These are phyloP conservation scores for Volucella inflata DNA, from an alignment of 2,888 invertebrate genomes.

Conservation along the genomic window DNA sequence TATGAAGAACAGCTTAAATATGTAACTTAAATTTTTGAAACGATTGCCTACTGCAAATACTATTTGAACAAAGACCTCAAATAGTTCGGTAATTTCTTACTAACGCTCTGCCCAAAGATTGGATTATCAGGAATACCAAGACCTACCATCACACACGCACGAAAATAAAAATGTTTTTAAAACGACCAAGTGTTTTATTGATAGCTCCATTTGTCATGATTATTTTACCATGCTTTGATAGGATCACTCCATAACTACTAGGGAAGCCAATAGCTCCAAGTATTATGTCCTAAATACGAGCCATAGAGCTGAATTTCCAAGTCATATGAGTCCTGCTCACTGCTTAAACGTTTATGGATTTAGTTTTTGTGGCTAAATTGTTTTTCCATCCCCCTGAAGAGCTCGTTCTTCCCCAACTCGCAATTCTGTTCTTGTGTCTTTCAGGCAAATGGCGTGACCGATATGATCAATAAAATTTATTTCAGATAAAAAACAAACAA, in stretches of 20 bases:
- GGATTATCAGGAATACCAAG: not conserved
- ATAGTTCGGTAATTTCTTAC: slow-evolving; percentile 23
- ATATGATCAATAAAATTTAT: slow-evolving; percentile 57
- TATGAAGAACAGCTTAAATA: not conserved
- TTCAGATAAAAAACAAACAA: slow-evolving; percentile 24
- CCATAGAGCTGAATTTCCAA: too few relatives aligned
- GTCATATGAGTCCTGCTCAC: not conserved
- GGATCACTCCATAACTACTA: slow-evolving; percentile 33
- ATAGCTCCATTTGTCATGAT: slow-evolving; percentile 54
- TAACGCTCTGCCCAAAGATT: not conserved
- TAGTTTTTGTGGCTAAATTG: slow-evolving; percentile 4
- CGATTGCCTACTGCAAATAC: not conserved
- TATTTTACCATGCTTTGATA: slow-evolving; percentile 19
- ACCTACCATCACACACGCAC: not conserved
- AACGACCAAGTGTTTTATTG: slow-evolving; percentile 54
- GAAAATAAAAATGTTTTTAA: slow-evolving; percentile 3
- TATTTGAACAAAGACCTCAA: not conserved
- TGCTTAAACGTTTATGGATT: slow-evolving; percentile 43
- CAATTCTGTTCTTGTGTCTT: not conserved
- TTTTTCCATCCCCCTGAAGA: slow-evolving; percentile 10
- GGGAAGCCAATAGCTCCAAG: slow-evolving; percentile 31
- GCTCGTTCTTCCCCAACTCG: not conserved
- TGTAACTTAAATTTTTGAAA: not conserved
- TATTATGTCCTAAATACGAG: slow-evolving; percentile 23
- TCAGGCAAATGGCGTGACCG: slow-evolving; percentile 64